Conservation (phyloP, 2,113 vertebrate genomes). For the Hystrix cristata region DNA sequence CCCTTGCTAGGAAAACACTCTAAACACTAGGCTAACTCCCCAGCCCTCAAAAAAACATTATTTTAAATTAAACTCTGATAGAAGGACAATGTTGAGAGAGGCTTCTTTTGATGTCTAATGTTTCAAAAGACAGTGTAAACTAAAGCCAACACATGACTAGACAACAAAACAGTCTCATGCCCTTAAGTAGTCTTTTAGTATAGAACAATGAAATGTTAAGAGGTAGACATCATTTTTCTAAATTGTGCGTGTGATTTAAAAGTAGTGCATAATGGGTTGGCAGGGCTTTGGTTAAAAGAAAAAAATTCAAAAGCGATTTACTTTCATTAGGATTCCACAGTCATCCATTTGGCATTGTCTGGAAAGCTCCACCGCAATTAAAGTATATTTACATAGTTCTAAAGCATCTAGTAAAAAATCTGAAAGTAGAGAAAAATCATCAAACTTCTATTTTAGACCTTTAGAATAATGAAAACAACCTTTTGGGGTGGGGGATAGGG, state of each 20-base stretch:
- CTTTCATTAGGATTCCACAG: conserved; percentile 93
- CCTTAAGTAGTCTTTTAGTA: neutral
- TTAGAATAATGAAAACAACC: conserved; percentile 8
- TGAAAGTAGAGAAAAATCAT: conserved; percentile 81
- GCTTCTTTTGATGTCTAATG: neutral
- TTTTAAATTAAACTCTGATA: conserved; percentile 35
- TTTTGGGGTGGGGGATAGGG: neutral
- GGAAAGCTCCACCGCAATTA: conserved; percentile 93
- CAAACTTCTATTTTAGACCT: neutral
- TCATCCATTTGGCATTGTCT: conserved; percentile 96
- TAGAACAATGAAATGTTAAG: neutral
- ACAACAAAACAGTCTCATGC: neutral
- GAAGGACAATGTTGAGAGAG: neutral
- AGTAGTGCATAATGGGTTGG: neutral
- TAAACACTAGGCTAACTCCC: too few species aligned
- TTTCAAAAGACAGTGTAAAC: neutral
- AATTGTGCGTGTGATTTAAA: neutral
- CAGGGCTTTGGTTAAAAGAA: neutral
- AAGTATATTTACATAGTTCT: conserved; percentile 96
- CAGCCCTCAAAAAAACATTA: neutral
- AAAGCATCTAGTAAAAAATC: conserved; percentile 95
- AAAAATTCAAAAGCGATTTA: conserved; percentile 78
- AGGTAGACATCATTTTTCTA: neutral
- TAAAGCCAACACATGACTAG: neutral
- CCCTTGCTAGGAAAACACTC: too few species aligned